Percentiles rank a stretch among this genome's conserved stretches.
Evolutionary conservation across 2,113 vertebrate species (phyloP).

Genomic region (Hymenochirus boettgeri): DNA sequence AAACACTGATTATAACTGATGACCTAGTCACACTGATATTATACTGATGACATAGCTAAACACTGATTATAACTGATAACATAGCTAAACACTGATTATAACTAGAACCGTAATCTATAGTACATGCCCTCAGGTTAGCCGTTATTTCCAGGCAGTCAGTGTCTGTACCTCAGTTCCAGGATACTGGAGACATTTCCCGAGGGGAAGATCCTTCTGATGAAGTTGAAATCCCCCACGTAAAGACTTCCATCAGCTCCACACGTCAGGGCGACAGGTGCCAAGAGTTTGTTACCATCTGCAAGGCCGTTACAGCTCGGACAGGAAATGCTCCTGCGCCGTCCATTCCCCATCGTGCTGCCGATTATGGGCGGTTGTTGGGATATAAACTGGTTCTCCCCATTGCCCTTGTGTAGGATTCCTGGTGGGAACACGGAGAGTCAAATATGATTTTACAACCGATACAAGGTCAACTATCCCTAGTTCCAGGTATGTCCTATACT

Average conservation of each 20-base stretch:
- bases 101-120: too few relatives aligned
- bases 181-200: conserved; percentile 96
- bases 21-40: too few relatives aligned
- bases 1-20: too few relatives aligned
- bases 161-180: conserved; percentile 88
- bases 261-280: conserved; percentile 87
- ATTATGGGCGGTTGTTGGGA: conserved; percentile 96
- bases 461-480: too few relatives aligned
- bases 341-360: conserved; percentile 94
- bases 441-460: neutral
- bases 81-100: too few relatives aligned
- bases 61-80: too few relatives aligned
- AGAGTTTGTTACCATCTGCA: conserved; percentile 94
- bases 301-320: conserved; percentile 97
- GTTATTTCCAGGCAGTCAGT: too few relatives aligned
- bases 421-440: too few relatives aligned
- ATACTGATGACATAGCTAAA: too few relatives aligned
- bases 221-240: conserved; percentile 98
- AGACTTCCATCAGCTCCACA: conserved; percentile 93
- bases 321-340: conserved; percentile 90
- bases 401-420: conserved; percentile 97
- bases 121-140: too few relatives aligned
- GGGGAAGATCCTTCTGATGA: conserved; percentile 91
- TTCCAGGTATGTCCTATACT: too few relatives aligned
- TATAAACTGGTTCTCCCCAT: conserved; percentile 94